Conservation (phyloP, 2,888 invertebrate species). For the Tachina grossa region DNA sequence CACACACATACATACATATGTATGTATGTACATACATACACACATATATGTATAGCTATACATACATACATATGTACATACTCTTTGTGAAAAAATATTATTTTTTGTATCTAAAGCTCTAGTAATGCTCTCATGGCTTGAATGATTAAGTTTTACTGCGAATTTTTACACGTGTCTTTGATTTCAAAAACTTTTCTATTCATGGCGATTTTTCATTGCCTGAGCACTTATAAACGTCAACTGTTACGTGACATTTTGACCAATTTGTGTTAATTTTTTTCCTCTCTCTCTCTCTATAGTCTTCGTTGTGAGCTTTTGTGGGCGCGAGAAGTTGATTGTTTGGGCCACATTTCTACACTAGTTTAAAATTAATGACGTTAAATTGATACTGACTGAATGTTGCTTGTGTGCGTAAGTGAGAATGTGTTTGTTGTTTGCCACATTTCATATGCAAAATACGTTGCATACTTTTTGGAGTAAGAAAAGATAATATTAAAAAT, state of each 20-base stretch:
- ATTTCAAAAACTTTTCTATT: neutral
- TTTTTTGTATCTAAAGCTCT: too few relatives aligned
- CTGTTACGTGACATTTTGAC: constrained; percentile 42
- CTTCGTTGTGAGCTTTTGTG: neutral
- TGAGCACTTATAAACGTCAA: constrained; percentile 29
- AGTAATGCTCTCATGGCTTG: too few relatives aligned
- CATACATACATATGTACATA: too few relatives aligned
- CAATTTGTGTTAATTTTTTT: constrained; percentile 31
- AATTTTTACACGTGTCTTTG: neutral
- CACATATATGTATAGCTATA: too few relatives aligned
- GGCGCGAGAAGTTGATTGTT: neutral
- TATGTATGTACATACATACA: too few relatives aligned
- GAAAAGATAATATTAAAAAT: neutral
- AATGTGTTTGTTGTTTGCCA: neutral
- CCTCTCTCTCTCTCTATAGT: neutral
- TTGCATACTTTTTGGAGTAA: neutral
- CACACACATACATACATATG: too few relatives aligned
- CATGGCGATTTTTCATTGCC: neutral
- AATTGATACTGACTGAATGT: neutral
- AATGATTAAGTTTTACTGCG: neutral
- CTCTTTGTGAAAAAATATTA: too few relatives aligned
- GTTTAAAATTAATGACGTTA: constrained; percentile 44
- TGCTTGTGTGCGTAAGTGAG: constrained; percentile 4
- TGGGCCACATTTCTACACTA: constrained; percentile 1
- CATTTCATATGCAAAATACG: neutral